phyloP scores from a whole-genome alignment of 2,113 vertebrate genomes.

The Strigops habroptila region DNA sequence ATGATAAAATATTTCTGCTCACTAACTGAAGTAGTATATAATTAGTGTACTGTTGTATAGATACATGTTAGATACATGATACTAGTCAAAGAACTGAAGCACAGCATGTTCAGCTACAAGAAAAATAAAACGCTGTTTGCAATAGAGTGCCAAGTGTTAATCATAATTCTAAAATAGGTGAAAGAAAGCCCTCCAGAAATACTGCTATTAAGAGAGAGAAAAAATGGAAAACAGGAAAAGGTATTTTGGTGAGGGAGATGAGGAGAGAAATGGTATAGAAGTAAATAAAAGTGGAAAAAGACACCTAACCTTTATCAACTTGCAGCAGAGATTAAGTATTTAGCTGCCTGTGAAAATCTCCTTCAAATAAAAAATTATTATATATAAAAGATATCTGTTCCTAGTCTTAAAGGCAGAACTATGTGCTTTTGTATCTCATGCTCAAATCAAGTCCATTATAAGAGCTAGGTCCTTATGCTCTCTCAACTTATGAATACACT shows the following conservation, averaged over 20 bases:
- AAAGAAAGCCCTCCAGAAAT: slow-evolving; percentile 18
- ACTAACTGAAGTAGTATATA: background rate
- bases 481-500: background rate
- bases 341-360: background rate
- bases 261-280: background rate
- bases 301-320: background rate
- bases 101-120: background rate
- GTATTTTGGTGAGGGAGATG: background rate
- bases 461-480: background rate
- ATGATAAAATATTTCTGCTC: background rate
- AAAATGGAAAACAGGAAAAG: background rate
- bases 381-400: background rate
- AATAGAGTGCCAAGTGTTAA: background rate
- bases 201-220: background rate
- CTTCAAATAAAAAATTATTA: background rate
- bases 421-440: background rate
- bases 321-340: background rate
- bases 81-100: background rate
- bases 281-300: background rate
- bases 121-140: background rate
- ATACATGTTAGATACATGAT: background rate
- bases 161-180: background rate
- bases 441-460: background rate
- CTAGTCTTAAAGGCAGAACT: background rate
- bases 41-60: background rate